A percentile compares a stretch with the other conserved stretches of the same genome.
phyloP scores from a whole-genome alignment of 2,888 invertebrate genomes.

The Himalopsyche kuldschensis region DNA sequence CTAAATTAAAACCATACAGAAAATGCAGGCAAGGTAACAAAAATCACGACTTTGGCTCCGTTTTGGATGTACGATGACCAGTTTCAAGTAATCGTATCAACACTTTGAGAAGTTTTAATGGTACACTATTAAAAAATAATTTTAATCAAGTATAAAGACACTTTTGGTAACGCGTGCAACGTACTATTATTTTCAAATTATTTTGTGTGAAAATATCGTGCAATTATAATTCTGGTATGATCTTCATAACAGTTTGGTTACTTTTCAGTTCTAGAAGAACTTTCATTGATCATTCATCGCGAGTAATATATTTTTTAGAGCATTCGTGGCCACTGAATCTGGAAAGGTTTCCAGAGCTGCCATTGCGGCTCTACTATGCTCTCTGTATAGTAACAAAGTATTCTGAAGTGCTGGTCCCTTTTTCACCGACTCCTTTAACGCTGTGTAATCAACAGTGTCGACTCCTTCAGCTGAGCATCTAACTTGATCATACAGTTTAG shows the following conservation, averaged over 20 bases:
- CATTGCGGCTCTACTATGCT: conserved; percentile 29
- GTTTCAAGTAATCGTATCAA: too few relatives aligned
- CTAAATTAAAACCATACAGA: too few relatives aligned
- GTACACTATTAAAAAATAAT: too few relatives aligned
- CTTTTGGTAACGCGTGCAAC: too few relatives aligned
- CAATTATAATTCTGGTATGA: too few relatives aligned
- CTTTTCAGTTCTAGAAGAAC: background rate
- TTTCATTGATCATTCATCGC: conserved; percentile 15
- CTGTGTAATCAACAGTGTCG: conserved; percentile 11
- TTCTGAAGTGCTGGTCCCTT: conserved; percentile 29
- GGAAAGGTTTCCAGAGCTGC: conserved; percentile 27
- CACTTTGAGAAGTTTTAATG: too few relatives aligned
- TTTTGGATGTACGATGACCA: too few relatives aligned
- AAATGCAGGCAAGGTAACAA: too few relatives aligned
- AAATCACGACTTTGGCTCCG: too few relatives aligned
- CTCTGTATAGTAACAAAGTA: conserved; percentile 23
- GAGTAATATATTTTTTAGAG: conserved; percentile 27
- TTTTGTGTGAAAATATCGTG: too few relatives aligned
- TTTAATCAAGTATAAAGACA: too few relatives aligned
- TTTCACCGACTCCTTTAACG: conserved; percentile 10
- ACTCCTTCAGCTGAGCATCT: background rate
- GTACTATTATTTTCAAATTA: too few relatives aligned
- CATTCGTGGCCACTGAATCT: conserved; percentile 26
- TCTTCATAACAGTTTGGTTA: background rate
- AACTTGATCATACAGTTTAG: conserved; percentile 59